Evolutionary conservation across 2,888 invertebrate genomes (phyloP).

Genomic region (Cepaea hortensis): DNA sequence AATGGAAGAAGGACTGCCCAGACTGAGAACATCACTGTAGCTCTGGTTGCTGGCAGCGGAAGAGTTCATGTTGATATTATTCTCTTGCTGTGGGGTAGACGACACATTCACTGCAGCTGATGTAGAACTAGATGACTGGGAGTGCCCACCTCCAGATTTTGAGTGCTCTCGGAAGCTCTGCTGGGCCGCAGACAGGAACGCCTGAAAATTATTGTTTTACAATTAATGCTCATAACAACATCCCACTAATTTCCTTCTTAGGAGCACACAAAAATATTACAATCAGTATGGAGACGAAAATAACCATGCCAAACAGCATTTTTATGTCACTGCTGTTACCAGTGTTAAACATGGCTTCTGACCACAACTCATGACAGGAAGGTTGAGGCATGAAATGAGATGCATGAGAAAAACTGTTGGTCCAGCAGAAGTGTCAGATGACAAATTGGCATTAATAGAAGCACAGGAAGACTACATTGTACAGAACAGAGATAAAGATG

Average conservation of each 20-base stretch:
- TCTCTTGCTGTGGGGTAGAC: background rate
- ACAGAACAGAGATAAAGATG: too few species aligned
- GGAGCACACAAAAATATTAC: too few species aligned
- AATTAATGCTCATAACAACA: constrained; percentile 4
- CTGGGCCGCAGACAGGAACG: constrained; percentile 68
- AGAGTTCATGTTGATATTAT: constrained; percentile 18
- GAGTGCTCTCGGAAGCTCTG: constrained; percentile 68
- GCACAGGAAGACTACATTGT: too few species aligned
- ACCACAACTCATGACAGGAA: too few species aligned
- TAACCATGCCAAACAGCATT: too few species aligned
- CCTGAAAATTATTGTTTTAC: constrained; percentile 44
- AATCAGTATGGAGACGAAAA: too few species aligned
- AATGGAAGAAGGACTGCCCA: constrained; percentile 36
- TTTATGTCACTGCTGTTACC: too few species aligned
- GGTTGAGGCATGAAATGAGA: too few species aligned
- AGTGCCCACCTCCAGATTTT: constrained; percentile 40
- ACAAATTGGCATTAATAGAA: too few species aligned
- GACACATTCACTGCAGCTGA: constrained; percentile 11
- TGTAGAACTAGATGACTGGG: constrained; percentile 4
- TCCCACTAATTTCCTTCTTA: background rate
- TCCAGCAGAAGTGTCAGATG: too few species aligned
- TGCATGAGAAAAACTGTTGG: too few species aligned
- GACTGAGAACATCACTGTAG: constrained; percentile 8
- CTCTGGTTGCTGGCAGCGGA: background rate
- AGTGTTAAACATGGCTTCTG: too few species aligned